Evolutionary conservation across 2,797 vertebrate genomes (phyloP).

Genomic region (Hylomyscus alleni): DNA sequence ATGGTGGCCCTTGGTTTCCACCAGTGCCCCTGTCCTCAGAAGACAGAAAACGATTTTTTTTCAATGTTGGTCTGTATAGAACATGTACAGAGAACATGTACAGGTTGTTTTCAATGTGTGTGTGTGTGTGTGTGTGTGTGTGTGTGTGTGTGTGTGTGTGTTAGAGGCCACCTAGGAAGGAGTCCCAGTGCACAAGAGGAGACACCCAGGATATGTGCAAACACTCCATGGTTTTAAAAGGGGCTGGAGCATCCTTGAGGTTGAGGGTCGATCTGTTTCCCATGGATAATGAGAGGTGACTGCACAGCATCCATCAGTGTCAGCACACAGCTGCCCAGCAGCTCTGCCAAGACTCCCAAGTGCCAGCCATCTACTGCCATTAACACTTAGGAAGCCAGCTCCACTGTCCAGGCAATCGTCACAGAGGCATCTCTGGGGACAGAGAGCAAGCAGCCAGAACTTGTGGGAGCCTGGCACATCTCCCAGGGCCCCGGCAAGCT

Average conservation of each 20-base stretch:
- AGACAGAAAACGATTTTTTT: not conserved
- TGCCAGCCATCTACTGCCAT: not conserved
- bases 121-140: too few species aligned
- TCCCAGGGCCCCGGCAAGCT: not conserved
- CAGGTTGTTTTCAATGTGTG: not conserved
- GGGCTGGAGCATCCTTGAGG: not conserved
- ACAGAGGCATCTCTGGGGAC: slow-evolving; percentile 32
- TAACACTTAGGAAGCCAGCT: not conserved
- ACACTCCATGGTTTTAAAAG: not conserved
- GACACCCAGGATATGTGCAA: not conserved
- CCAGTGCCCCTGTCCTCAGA: not conserved
- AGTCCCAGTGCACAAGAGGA: not conserved
- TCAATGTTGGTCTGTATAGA: not conserved
- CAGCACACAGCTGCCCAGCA: not conserved
- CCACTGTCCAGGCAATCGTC: slow-evolving; percentile 6
- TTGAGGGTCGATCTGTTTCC: not conserved
- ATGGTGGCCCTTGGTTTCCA: not conserved
- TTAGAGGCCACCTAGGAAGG: not conserved
- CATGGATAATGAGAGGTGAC: not conserved
- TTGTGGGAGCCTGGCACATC: fast-evolving
- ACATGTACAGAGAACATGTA: not conserved
- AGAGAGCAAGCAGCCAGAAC: slow-evolving; percentile 26
- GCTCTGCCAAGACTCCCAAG: fast-evolving
- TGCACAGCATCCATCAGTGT: fast-evolving
- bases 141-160: too few species aligned